Percentiles rank a stretch among this genome's conserved stretches.
phyloP scores from a whole-genome alignment of 2,888 invertebrate genomes.

The Apotomis betuletana region DNA sequence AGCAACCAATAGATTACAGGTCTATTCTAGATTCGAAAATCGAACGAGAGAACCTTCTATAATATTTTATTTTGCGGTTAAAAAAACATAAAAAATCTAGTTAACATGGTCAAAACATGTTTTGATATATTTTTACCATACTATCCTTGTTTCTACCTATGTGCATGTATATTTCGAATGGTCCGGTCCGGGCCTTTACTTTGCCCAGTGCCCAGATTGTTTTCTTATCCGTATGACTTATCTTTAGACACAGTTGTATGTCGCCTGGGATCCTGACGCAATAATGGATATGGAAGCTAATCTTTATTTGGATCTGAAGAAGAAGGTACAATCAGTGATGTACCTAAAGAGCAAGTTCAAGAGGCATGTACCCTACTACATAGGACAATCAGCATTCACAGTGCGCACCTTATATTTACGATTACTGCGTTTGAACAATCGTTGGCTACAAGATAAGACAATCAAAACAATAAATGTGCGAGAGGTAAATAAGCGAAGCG shows the following conservation, averaged over 20 bases:
- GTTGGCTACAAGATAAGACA: neutral
- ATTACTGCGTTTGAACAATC: conserved; percentile 1
- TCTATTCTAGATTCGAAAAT: no score
- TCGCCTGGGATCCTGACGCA: neutral
- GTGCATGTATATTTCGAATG: no score
- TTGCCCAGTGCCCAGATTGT: no score
- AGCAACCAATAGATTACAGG: no score
- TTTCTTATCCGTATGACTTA: no score
- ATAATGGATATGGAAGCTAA: conserved; percentile 1
- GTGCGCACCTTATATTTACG: neutral
- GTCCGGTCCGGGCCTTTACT: no score
- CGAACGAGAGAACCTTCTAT: no score
- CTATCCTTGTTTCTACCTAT: no score
- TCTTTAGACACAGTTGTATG: neutral
- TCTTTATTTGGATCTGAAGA: neutral
- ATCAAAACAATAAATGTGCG: neutral
- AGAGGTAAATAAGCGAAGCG: neutral
- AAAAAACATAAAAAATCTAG: no score
- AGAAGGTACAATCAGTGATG: conserved; percentile 1
- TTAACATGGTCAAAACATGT: no score
- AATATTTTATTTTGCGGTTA: no score
- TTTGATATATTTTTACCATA: no score
- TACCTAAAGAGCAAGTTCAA: conserved; percentile 4
- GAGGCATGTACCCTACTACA: neutral
- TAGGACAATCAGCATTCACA: neutral